These are phyloP conservation scores for Siniperca undulata DNA, from an alignment of 2,797 vertebrate genomes.

Conservation along the genomic window DNA sequence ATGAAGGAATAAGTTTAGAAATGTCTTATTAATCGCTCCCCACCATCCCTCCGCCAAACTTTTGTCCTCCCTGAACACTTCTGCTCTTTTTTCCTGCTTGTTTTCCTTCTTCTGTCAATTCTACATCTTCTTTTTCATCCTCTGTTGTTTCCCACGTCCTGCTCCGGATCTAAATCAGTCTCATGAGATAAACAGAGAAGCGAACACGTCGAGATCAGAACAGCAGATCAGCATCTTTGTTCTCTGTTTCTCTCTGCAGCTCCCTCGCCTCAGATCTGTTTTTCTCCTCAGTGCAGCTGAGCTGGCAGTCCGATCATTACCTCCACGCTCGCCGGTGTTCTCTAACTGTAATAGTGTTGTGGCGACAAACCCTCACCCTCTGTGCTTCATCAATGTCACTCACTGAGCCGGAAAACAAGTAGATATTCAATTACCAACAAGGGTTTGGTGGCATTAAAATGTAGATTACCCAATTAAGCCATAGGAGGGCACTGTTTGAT, in stretches of 20 bases:
- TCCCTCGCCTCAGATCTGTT: not conserved
- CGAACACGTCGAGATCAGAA: conserved; percentile 2
- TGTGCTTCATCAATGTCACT: conserved; percentile 62
- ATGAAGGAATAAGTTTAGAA: conserved; percentile 24
- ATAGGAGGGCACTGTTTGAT: conserved; percentile 83
- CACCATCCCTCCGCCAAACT: not conserved
- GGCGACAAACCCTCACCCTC: conserved; percentile 36
- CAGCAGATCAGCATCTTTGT: conserved; percentile 43
- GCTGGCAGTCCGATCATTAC: conserved; percentile 24
- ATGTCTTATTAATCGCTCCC: conserved; percentile 1
- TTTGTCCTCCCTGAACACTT: not conserved
- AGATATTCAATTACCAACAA: conserved; percentile 56
- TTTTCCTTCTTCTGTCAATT: not conserved
- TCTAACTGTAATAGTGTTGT: conserved; percentile 23
- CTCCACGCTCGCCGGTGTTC: not conserved
- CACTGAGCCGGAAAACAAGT: conserved; percentile 43
- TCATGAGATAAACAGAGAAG: conserved; percentile 9
- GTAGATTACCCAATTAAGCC: conserved; percentile 71
- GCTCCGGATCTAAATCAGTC: conserved; percentile 4
- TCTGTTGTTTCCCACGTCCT: not conserved
- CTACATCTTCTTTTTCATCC: not conserved
- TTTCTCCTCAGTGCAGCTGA: conserved; percentile 6
- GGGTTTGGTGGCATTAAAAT: conserved; percentile 46
- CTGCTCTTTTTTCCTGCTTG: too few relatives aligned
- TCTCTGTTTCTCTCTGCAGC: not conserved